Conservation (phyloP, 2,113 vertebrate species). For the Alces alces region DNA sequence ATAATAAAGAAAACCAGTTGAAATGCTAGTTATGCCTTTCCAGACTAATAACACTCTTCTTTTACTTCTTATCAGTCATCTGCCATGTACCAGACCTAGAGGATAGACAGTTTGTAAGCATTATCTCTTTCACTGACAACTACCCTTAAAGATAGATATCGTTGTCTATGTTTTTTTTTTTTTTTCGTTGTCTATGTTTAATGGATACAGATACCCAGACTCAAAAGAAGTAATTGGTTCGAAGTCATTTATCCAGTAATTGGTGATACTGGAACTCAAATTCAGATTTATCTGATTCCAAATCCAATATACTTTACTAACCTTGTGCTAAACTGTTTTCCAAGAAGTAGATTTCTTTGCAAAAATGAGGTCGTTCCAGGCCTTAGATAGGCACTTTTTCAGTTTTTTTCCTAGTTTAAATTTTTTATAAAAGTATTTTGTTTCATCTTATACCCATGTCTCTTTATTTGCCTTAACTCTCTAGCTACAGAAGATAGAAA, state of each 20-base stretch:
- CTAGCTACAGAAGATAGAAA: constrained; percentile 90
- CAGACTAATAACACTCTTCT: background rate
- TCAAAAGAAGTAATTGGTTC: background rate
- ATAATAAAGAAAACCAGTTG: background rate
- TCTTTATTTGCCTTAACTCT: constrained; percentile 60
- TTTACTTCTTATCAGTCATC: background rate
- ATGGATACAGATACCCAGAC: background rate
- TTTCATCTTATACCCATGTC: background rate
- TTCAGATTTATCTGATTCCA: background rate
- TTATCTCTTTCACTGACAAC: background rate
- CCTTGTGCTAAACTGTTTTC: background rate
- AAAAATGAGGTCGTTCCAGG: background rate
- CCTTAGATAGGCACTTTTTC: background rate
- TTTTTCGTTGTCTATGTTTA: background rate
- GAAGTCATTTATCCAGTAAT: background rate
- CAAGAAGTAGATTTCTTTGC: background rate
- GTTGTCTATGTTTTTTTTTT: background rate
- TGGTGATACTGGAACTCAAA: background rate
- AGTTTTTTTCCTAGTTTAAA: background rate
- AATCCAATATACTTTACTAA: background rate
- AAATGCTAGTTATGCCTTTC: constrained; percentile 30
- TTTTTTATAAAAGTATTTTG: background rate
- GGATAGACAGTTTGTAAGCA: background rate
- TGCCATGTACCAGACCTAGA: background rate
- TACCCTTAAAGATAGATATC: background rate